A percentile compares a stretch with the other conserved stretches of the same genome.
phyloP scores from a whole-genome alignment of 1,140 invertebrate species.

The Sarcophaga bullata region DNA sequence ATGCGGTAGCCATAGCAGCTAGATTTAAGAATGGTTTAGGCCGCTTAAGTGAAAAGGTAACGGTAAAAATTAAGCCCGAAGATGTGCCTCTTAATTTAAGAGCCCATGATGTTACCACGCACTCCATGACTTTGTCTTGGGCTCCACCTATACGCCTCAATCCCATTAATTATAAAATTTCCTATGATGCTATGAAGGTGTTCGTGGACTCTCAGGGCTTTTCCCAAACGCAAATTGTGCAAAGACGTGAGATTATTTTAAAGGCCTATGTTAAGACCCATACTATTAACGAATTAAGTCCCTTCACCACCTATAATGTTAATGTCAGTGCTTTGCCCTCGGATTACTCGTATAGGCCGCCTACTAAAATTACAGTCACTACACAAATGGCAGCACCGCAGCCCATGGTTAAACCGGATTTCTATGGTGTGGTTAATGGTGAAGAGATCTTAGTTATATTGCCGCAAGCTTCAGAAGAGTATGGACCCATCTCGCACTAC shows the following conservation, averaged over 20 bases:
- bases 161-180: constrained; percentile 90
- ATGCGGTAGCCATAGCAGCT: constrained; percentile 91
- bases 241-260: constrained; percentile 76
- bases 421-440: constrained; percentile 86
- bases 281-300: constrained; percentile 88
- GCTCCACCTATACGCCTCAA: constrained; percentile 89
- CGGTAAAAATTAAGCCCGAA: constrained; percentile 89
- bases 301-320: constrained; percentile 94
- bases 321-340: constrained; percentile 91
- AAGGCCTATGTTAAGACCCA: constrained; percentile 75
- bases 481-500: constrained; percentile 98
- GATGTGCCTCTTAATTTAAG: constrained; percentile 89
- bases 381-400: constrained; percentile 97
- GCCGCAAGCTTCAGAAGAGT: constrained; percentile 96
- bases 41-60: constrained; percentile 80
- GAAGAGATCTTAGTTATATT: constrained; percentile 91
- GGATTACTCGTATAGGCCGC: constrained; percentile 85
- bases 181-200: constrained; percentile 92
- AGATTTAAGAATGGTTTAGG: constrained; percentile 79
- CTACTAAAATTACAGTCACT: constrained; percentile 93
- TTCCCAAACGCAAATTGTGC: constrained; percentile 87
- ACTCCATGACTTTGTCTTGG: constrained; percentile 93
- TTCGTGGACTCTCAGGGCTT: constrained; percentile 94
- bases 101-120: constrained; percentile 87
- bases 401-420: constrained; percentile 94